Evolutionary conservation across 2,113 vertebrate genomes (phyloP).

Genomic region (Varanus salvator): DNA sequence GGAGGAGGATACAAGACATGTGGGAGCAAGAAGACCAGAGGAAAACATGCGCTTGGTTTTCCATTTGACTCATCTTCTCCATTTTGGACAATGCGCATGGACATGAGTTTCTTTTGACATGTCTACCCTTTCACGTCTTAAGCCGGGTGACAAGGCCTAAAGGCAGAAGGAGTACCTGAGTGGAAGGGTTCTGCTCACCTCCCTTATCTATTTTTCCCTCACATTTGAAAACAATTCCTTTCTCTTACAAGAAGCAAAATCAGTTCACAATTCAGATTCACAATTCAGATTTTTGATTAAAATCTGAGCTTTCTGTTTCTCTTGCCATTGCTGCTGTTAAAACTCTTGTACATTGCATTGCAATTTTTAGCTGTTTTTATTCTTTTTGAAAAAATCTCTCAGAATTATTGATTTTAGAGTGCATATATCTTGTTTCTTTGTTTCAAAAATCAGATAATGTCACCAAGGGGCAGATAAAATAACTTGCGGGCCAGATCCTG

Average conservation of each 20-base stretch:
- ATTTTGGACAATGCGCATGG: neutral
- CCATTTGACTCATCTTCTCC: neutral
- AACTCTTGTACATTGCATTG: no score
- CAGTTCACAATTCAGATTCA: neutral
- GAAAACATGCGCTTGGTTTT: neutral
- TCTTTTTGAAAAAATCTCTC: no score
- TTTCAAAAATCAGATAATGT: no score
- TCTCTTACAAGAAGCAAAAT: neutral
- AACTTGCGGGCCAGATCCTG: neutral
- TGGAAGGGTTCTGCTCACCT: no score
- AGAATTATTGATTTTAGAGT: no score
- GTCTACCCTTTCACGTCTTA: neutral
- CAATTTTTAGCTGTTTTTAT: no score
- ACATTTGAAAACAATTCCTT: neutral
- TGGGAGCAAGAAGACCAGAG: neutral
- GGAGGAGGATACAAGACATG: no score
- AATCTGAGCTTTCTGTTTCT: neutral
- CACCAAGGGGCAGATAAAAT: neutral
- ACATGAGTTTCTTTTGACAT: neutral
- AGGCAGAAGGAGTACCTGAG: neutral
- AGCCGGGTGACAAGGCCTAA: neutral
- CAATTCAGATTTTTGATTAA: neutral
- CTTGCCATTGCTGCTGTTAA: no score
- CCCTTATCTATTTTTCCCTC: neutral
- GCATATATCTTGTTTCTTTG: neutral